Evolutionary conservation across 1,140 invertebrate genomes (phyloP), one percentile per base, ranked within the genome.

Genomic region (Plutomurus gul): DNA sequence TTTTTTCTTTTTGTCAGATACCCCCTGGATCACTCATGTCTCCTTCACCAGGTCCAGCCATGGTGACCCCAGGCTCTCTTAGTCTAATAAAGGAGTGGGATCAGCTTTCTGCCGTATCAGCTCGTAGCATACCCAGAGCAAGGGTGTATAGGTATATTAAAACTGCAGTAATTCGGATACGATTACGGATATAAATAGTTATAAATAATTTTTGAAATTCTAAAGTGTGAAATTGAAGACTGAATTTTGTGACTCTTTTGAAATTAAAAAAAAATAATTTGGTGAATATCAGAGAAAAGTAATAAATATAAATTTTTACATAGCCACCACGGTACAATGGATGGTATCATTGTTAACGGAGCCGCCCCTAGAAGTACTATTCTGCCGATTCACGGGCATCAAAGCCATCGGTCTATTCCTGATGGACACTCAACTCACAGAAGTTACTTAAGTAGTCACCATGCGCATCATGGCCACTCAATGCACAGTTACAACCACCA

Each of bases 91-190:
- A 87, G 46, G 95, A 97, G 86, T 96, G 95, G 95, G 95, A 97
- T 87, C 95, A 96, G 87, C 91, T 96, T 16, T 96, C 95, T 2
- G 93, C 93, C 18, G 96, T 96, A 86, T 96, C 95, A 85, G 93
- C 93, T 76, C 89, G 95, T 84, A 95, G 93, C 78, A 94, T 95
- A 85, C 94, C 94, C n/a, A 87, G 95, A 75, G 92, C 93, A 2
- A 87, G 93, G 83, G 93, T 95, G 87, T 93, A n/a, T n/a, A n/a
- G n/a, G n/a, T n/a, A n/a, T n/a, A n/a, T n/a, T n/a, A n/a, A n/a
- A n/a, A n/a, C n/a, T n/a, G n/a, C n/a, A n/a, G n/a, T n/a, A n/a
- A n/a, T n/a, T n/a, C n/a, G n/a, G n/a, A n/a, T n/a, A n/a, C n/a
- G n/a, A n/a, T n/a, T n/a, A n/a, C n/a, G n/a, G n/a, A n/a, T n/a